Evolutionary conservation across 2,113 vertebrate species (phyloP).

Genomic region (Rhinoptilus africanus): DNA sequence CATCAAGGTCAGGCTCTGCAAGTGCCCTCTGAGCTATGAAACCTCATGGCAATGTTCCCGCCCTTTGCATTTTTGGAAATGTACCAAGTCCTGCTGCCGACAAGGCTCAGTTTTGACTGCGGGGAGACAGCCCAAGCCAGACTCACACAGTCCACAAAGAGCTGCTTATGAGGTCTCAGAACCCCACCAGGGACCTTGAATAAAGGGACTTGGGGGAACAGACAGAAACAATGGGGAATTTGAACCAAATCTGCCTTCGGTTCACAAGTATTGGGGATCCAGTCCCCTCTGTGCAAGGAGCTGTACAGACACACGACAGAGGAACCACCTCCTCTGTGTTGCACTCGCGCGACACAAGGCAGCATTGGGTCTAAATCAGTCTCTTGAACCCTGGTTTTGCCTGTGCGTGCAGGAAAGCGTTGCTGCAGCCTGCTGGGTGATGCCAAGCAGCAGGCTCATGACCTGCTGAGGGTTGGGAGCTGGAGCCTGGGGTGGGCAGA

Average conservation of each 20-base stretch:
- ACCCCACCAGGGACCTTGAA: no score
- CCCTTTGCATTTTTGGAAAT: background rate
- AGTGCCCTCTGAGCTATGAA: background rate
- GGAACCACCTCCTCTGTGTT: background rate
- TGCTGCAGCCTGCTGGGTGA: background rate
- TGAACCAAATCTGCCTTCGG: background rate
- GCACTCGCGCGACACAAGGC: no score
- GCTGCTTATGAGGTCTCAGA: background rate
- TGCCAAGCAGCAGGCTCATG: background rate
- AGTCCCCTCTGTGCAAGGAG: background rate
- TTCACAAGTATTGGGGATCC: no score
- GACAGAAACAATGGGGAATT: background rate
- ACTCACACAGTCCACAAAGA: rapidly evolving
- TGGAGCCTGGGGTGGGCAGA: background rate
- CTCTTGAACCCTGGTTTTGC: background rate
- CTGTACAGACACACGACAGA: background rate
- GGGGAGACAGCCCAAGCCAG: background rate
- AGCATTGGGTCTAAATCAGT: background rate
- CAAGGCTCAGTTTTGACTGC: background rate
- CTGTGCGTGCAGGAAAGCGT: background rate
- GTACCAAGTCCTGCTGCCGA: rapidly evolving
- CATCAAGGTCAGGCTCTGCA: background rate
- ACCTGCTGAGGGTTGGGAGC: rapidly evolving
- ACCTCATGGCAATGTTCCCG: background rate
- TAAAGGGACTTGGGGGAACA: background rate